Conservation (phyloP, 2,797 vertebrate species). For the Tapera naevia region DNA sequence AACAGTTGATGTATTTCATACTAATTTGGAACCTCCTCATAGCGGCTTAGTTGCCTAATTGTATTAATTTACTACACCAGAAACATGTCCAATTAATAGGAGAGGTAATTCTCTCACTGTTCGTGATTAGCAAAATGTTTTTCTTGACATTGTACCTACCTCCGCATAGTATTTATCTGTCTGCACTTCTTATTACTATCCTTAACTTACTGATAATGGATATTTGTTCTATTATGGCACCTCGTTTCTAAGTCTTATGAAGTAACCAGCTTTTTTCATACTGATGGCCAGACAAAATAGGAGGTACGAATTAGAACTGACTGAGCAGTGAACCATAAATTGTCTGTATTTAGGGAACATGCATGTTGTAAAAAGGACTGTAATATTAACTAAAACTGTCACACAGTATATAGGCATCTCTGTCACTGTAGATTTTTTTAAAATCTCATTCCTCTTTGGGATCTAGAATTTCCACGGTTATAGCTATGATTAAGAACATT, state of each 20-base stretch:
- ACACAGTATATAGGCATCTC: background rate
- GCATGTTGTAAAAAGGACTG: background rate
- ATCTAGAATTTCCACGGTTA: background rate
- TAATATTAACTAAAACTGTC: background rate
- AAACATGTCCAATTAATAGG: background rate
- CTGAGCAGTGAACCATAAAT: background rate
- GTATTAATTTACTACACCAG: background rate
- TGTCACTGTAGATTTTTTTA: background rate
- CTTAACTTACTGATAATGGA: background rate
- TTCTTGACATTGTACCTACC: background rate
- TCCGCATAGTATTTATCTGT: background rate
- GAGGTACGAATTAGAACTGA: background rate
- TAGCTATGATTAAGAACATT: background rate
- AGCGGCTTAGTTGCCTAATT: background rate
- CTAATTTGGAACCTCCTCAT: slow-evolving; percentile 15
- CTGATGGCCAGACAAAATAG: background rate
- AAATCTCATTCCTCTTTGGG: background rate
- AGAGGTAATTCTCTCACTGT: background rate
- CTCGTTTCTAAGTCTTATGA: background rate
- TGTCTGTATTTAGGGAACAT: background rate
- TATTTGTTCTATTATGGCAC: background rate
- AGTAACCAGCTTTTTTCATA: background rate
- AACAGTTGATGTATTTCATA: slow-evolving; percentile 17
- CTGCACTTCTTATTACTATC: background rate
- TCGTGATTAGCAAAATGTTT: background rate